These are phyloP conservation scores for Synchiropus splendidus DNA, from an alignment of 2,113 vertebrate genomes.

Conservation along the genomic window DNA sequence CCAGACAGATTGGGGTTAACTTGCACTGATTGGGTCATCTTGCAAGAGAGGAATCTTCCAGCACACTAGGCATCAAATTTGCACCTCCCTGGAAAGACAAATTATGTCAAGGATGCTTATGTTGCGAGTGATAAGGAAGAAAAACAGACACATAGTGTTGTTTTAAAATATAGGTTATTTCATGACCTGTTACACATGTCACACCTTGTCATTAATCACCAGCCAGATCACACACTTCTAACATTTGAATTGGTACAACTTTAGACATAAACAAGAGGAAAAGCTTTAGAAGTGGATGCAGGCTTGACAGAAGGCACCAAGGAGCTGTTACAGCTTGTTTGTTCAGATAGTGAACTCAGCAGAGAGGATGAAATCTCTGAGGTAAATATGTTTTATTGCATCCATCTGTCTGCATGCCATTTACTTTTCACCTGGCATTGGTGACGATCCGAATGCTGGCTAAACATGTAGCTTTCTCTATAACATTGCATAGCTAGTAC, in stretches of 20 bases:
- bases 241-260: too few relatives aligned
- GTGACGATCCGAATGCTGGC: slow-evolving; percentile 23
- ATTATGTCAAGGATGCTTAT: slow-evolving; percentile 2
- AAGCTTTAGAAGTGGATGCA: too few relatives aligned
- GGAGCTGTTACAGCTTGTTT: slow-evolving; percentile 13
- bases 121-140: slow-evolving; percentile 1
- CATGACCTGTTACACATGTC: neutral
- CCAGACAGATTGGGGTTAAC: slow-evolving; percentile 79
- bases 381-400: slow-evolving; percentile 15
- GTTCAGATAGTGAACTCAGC: slow-evolving; percentile 16
- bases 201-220: neutral
- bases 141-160: slow-evolving; percentile 6
- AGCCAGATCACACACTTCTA: neutral
- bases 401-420: slow-evolving; percentile 4
- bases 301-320: slow-evolving; percentile 1
- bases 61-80: slow-evolving; percentile 40
- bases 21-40: slow-evolving; percentile 79
- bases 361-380: slow-evolving; percentile 10
- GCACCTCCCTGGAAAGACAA: slow-evolving; percentile 39
- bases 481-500: too few relatives aligned
- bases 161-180: slow-evolving; percentile 1
- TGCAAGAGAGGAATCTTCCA: slow-evolving; percentile 43
- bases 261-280: too few relatives aligned
- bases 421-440: slow-evolving; percentile 20
- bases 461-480: too few relatives aligned